Percentiles rank a stretch among this genome's conserved stretches.
Evolutionary conservation across 2,113 vertebrate genomes (phyloP).

Genomic region (Onychostoma macrolepis): DNA sequence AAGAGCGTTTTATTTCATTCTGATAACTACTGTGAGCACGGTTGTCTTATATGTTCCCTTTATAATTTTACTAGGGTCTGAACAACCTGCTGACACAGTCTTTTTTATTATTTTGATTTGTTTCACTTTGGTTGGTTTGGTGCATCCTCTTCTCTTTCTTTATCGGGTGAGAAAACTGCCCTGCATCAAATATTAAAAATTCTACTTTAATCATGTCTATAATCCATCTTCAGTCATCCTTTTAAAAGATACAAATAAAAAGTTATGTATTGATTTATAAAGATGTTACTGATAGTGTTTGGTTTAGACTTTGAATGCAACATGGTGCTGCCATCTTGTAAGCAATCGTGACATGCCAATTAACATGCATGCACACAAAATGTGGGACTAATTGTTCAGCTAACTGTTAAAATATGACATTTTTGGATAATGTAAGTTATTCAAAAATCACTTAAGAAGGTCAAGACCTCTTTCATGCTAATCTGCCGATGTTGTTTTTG

Average conservation of each 20-base stretch:
- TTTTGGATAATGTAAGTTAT: too few relatives aligned
- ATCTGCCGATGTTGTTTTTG: too few relatives aligned
- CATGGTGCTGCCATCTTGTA: background rate
- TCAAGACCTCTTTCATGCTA: too few relatives aligned
- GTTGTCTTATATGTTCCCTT: background rate
- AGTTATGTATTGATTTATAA: background rate
- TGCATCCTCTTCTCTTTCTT: conserved; percentile 34
- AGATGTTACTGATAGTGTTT: background rate
- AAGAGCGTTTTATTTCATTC: conserved; percentile 29
- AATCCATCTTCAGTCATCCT: background rate
- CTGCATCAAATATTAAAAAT: background rate
- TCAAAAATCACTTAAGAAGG: too few relatives aligned
- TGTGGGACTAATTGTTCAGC: too few relatives aligned
- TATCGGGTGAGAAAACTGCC: background rate
- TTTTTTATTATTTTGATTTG: background rate
- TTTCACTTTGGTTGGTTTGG: background rate
- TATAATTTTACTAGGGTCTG: too few relatives aligned
- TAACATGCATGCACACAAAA: too few relatives aligned
- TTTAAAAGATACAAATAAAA: background rate
- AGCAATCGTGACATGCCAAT: background rate
- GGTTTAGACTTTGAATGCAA: background rate
- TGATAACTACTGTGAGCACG: conserved; percentile 5
- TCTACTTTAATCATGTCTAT: background rate
- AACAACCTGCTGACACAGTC: too few relatives aligned
- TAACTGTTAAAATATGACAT: too few relatives aligned